A percentile compares a stretch with the other conserved stretches of the same genome.
Evolutionary conservation across 2,797 vertebrate species (phyloP).

Genomic region (Champsocephalus esox): DNA sequence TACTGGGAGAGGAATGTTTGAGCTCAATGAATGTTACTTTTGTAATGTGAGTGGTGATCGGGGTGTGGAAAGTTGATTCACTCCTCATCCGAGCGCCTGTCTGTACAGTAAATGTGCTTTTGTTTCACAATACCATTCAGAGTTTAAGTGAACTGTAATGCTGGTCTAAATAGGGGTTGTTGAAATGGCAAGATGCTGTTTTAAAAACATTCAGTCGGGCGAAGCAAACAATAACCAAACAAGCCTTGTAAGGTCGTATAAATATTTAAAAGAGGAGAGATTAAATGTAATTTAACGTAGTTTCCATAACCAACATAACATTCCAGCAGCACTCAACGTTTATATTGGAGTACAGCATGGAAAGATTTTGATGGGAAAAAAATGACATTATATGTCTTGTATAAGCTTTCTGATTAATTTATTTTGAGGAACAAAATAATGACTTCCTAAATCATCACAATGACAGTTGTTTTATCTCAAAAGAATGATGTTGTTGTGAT

Average conservation of each 20-base stretch:
- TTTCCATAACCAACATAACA: constrained; percentile 12
- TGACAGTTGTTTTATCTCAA: background rate
- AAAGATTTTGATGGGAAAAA: background rate
- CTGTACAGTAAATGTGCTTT: constrained; percentile 15
- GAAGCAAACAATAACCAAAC: background rate
- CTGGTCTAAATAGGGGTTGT: background rate
- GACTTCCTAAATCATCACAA: background rate
- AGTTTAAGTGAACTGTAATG: background rate
- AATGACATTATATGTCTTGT: background rate
- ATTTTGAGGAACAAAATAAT: background rate
- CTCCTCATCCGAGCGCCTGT: constrained; percentile 2
- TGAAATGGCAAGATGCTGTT: constrained; percentile 12
- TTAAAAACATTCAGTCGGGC: background rate
- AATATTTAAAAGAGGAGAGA: background rate
- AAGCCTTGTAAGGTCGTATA: background rate
- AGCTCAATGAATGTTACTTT: constrained; percentile 59
- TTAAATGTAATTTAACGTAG: background rate
- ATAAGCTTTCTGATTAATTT: background rate
- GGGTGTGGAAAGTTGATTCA: background rate
- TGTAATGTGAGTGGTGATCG: constrained; percentile 31
- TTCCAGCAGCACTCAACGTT: background rate
- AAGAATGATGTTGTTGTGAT: background rate
- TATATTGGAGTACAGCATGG: constrained; percentile 7
- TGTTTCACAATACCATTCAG: constrained; percentile 21
- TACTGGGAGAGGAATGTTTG: constrained; percentile 32